phyloP scores from a whole-genome alignment of 2,888 invertebrate species.

The Paralinhomoeus sp. region DNA sequence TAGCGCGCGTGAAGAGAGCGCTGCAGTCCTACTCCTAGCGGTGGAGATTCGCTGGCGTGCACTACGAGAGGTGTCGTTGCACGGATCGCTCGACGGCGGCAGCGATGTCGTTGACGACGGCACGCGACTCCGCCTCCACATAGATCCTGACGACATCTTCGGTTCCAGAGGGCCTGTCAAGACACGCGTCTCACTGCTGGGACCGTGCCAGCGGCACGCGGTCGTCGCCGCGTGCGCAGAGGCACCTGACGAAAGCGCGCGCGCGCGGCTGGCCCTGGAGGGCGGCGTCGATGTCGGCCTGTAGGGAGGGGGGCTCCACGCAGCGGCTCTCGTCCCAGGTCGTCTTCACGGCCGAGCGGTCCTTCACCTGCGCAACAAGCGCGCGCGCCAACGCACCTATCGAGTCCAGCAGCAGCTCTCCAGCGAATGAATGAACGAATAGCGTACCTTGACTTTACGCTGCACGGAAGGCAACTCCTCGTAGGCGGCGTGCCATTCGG shows the following conservation, averaged over 20 bases:
- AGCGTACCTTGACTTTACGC: slow-evolving; percentile 62
- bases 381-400: too few species aligned
- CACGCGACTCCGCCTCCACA: slow-evolving; percentile 60
- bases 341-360: slow-evolving; percentile 60
- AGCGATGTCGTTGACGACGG: too few species aligned
- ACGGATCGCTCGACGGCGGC: too few species aligned
- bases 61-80: too few species aligned
- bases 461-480: slow-evolving; percentile 63
- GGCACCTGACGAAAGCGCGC: slow-evolving; percentile 58
- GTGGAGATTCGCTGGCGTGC: too few species aligned
- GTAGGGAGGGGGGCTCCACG: slow-evolving; percentile 56
- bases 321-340: slow-evolving; percentile 64
- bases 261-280: slow-evolving; percentile 46
- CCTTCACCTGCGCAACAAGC: slow-evolving; percentile 33
- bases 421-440: too few species aligned
- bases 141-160: slow-evolving; percentile 89
- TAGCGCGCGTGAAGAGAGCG: too few species aligned
- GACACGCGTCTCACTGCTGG: background rate
- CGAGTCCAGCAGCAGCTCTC: slow-evolving; percentile 14
- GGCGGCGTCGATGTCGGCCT: slow-evolving; percentile 48
- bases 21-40: too few species aligned
- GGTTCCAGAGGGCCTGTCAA: slow-evolving; percentile 66
- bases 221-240: slow-evolving; percentile 38
- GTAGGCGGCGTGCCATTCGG: slow-evolving; percentile 59
- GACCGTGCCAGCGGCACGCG: slow-evolving; percentile 61